These are phyloP conservation scores for Coregonus sp. DNA, from an alignment of 2,797 vertebrate species.

Conservation along the genomic window DNA sequence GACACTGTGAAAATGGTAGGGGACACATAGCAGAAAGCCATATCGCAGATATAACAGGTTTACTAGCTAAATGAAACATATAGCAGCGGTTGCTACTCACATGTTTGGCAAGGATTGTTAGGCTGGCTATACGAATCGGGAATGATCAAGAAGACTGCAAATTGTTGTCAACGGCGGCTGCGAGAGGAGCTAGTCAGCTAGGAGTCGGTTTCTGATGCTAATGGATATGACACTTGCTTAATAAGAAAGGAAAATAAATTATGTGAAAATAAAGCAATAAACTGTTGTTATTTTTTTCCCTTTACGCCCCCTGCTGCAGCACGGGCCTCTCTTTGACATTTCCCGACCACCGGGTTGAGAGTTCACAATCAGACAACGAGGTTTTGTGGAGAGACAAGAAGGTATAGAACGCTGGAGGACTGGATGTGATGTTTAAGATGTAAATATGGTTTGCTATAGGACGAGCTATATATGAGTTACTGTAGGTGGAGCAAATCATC, in stretches of 20 bases:
- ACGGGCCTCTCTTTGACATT: conserved; percentile 84
- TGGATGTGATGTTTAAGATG: conserved; percentile 62
- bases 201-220: conserved; percentile 28
- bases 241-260: conserved; percentile 50
- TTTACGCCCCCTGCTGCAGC: conserved; percentile 80
- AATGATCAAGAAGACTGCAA: conserved; percentile 64
- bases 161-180: conserved; percentile 52
- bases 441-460: conserved; percentile 48
- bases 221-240: conserved; percentile 60
- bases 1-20: conserved; percentile 38
- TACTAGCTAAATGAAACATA: conserved; percentile 60
- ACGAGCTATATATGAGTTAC: conserved; percentile 30
- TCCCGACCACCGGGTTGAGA: conserved; percentile 83
- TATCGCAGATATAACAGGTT: conserved; percentile 42
- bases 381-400: conserved; percentile 76
- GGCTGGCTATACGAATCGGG: conserved; percentile 57
- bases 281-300: conserved; percentile 66
- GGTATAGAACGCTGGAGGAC: conserved; percentile 81
- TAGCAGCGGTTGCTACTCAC: conserved; percentile 79
- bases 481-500: background rate
- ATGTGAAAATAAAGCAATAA: conserved; percentile 63
- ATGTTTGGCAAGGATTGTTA: conserved; percentile 76
- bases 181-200: conserved; percentile 42
- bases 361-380: conserved; percentile 84
- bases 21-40: conserved; percentile 40